Evolutionary conservation across 2,888 invertebrate species (phyloP).

Genomic region (Synergus japonicus): DNA sequence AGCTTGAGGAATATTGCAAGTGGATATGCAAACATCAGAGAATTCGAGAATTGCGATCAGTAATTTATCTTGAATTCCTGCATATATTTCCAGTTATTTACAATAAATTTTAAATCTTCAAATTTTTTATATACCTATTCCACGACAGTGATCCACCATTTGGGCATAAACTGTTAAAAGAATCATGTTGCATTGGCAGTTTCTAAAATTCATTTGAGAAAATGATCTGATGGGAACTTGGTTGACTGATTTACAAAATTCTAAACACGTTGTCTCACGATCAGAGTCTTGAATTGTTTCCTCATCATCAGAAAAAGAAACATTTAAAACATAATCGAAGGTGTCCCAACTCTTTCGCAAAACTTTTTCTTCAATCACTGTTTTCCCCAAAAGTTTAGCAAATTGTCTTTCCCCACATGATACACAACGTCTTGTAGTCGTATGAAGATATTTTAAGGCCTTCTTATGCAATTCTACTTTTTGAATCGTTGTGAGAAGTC

Average conservation of each 20-base stretch:
- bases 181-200: constrained; percentile 81
- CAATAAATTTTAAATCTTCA: not conserved
- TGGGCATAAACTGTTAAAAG: constrained; percentile 80
- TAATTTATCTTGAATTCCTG: constrained; percentile 35
- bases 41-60: constrained; percentile 81
- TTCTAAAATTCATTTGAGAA: constrained; percentile 79
- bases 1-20: constrained; percentile 80
- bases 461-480: constrained; percentile 82
- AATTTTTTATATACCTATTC: constrained; percentile 78
- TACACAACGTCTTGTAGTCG: constrained; percentile 80
- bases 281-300: not conserved
- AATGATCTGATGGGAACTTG: constrained; percentile 75
- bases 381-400: constrained; percentile 76
- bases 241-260: constrained; percentile 34
- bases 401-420: constrained; percentile 81
- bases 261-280: not conserved
- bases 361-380: constrained; percentile 34
- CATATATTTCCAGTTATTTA: not conserved
- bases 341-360: constrained; percentile 5
- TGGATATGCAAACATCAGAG: constrained; percentile 80
- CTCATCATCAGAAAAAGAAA: not conserved
- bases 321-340: not conserved
- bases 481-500: constrained; percentile 82
- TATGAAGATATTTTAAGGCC: constrained; percentile 81
- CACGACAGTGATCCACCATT: constrained; percentile 81